Evolutionary conservation across 2,113 vertebrate species (phyloP), one percentile per base, ranked within the genome.

Genomic region (Apodemus sylvaticus): DNA sequence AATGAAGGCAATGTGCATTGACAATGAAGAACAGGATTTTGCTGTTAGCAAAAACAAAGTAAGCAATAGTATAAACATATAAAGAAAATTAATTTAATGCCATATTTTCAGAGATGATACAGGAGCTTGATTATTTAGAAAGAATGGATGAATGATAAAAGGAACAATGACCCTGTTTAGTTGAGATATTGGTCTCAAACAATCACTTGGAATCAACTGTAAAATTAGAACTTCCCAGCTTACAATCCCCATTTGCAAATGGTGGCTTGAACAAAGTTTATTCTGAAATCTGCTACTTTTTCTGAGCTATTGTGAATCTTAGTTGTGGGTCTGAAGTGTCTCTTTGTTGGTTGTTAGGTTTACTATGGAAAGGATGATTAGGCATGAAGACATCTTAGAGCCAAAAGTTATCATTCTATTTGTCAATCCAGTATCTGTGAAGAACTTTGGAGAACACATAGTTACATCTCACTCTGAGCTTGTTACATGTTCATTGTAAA

Each of bases 361-460:
- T 9, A 64, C 6, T 5, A 64, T 26, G 3, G 8, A 60, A 64
- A 39, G 48, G 10, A 31, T 39, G 1, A 51, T 11, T 13, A 64
- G 14, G 11, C 19, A 14, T 36, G 31, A 90, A 71, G 5, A 48
- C 5, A 20, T 7, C 82, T 2, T 48, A 92, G 34, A 60, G 1
- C 3, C 17, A 0, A 1, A 8, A 1, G 22, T 4, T 19, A 29
- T 1, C 45, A 82, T 6, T 51, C 0, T 70, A 1, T 2, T 51
- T 86, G 31, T 16, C 29, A 1, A 53, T 60, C 17, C 12, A 39
- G 11, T 48, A 48, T 88, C 34, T 19, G 0, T 34, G 17, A 10
- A 3, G 1, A 79, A 17, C 68, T 74, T 42, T 19, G 29, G 20
- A 86, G 31, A 42, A 93, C 26, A 71, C 39, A 60, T 19, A 13